Base-by-base conservation (phyloP, 2,113 vertebrate species). In the Serilophus lunatus region DNA sequence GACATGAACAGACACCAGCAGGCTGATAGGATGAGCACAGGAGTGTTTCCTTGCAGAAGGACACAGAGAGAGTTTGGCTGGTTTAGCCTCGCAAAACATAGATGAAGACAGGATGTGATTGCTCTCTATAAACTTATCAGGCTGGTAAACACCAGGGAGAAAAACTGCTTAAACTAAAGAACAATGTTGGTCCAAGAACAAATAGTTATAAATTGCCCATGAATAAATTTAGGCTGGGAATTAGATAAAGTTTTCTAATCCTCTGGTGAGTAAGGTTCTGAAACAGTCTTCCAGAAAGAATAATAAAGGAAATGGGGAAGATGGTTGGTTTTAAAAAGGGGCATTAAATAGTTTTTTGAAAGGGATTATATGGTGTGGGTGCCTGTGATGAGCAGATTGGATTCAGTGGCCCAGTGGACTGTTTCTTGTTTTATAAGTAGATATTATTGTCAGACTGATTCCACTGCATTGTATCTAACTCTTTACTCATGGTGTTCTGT, bases 171-270 rank as follows among this genome's bases (percentile, higher is more conserved):
- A 89, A 93, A 92, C 88, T 83, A 57, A 92, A 92, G 92, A 86
- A 81, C 76, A 90, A 81, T 86, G 85, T 86, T 88, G 59, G 80
- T 88, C 42, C 38, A 63, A 93, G 82, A 95, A 81, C 79, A 95
- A 96, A 96, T 80, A 94, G 82, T 47, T 94, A 87, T 79, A 93
- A 96, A 93, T 90, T 96, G 82, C 15, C 85, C 92, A 96, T 90
- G 85, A 96, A 95, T 96, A 95, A 95, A 93, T 96, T 94, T 65
- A 88, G 71, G 57, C 82, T 95, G 88, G 88, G 94, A 95, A 96
- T 92, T 93, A 93, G 93, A 88, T 85, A 79, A 95, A 92, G 91
- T 92, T 96, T 94, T 90, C 69, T 92, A 93, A 88, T 90, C 36
- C 91, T 94, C 92, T 74, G 17, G 92, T 86, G 90, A 59, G 26